These are phyloP conservation scores for Dinothrombium tinctorium DNA, from an alignment of 1,140 invertebrate species.

Conservation along the genomic window DNA sequence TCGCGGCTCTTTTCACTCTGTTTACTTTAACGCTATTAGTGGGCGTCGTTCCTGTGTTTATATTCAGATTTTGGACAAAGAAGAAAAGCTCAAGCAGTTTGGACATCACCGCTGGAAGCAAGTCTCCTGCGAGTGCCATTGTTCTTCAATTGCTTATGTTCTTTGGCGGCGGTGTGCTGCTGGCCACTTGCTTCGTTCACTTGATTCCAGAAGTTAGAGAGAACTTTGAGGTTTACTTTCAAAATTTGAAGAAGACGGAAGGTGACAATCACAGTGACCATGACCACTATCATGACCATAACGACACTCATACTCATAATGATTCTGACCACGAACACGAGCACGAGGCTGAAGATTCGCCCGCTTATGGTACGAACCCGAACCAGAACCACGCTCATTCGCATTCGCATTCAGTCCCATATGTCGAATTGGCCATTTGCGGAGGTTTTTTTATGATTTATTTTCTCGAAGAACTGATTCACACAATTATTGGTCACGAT, in stretches of 20 bases:
- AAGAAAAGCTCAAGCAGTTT: background rate
- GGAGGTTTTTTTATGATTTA: conserved; percentile 62
- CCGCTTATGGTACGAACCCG: background rate
- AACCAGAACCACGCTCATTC: background rate
- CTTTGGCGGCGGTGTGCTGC: conserved; percentile 56
- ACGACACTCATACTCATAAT: background rate
- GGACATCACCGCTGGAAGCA: background rate
- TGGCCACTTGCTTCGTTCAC: conserved; percentile 54
- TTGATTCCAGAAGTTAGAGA: conserved; percentile 57
- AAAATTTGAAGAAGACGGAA: background rate
- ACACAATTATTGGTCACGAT: conserved; percentile 17
- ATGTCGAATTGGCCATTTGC: conserved; percentile 43
- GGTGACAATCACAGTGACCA: background rate
- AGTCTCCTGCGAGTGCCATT: conserved; percentile 5
- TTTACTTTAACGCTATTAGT: background rate
- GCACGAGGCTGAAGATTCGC: background rate
- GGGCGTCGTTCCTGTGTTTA: background rate
- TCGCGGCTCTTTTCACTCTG: background rate
- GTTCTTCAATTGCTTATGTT: conserved; percentile 36
- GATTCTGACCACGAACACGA: background rate
- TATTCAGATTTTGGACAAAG: background rate
- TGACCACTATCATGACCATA: background rate
- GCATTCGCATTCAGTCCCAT: conserved; percentile 24
- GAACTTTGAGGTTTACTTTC: conserved; percentile 10
- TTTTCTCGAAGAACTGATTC: conserved; percentile 46